These are phyloP conservation scores for Sthenelais limicola DNA, from an alignment of 2,888 invertebrate genomes.

Conservation along the genomic window DNA sequence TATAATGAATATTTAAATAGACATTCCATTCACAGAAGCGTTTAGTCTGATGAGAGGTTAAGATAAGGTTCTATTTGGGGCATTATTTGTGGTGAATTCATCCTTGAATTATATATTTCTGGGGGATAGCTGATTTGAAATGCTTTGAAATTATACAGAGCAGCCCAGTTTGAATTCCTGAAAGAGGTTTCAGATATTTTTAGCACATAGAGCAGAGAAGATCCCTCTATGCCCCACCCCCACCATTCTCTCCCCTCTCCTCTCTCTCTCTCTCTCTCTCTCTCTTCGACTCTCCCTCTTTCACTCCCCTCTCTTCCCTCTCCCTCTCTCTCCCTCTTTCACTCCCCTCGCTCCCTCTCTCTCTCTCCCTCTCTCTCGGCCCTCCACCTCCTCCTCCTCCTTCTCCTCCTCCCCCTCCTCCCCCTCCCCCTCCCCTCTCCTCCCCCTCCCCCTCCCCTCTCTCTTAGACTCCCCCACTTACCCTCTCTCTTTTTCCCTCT, in stretches of 20 bases:
- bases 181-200: no score
- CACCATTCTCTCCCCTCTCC: neutral
- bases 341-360: neutral
- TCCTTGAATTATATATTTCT: no score
- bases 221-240: neutral
- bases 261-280: neutral
- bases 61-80: no score
- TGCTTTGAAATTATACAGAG: no score
- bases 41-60: no score
- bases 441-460: conserved; percentile 33
- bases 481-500: no score
- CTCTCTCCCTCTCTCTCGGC: neutral
- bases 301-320: neutral
- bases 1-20: no score
- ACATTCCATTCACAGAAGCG: no score
- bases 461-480: conserved; percentile 7
- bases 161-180: no score
- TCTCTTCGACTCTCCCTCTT: neutral
- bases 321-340: neutral
- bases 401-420: neutral
- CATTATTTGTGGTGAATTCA: no score
- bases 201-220: no score
- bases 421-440: neutral
- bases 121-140: no score
- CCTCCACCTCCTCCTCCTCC: neutral